These are phyloP conservation scores for Sebastes itinus DNA, from an alignment of 2,797 vertebrate species.

Conservation along the genomic window DNA sequence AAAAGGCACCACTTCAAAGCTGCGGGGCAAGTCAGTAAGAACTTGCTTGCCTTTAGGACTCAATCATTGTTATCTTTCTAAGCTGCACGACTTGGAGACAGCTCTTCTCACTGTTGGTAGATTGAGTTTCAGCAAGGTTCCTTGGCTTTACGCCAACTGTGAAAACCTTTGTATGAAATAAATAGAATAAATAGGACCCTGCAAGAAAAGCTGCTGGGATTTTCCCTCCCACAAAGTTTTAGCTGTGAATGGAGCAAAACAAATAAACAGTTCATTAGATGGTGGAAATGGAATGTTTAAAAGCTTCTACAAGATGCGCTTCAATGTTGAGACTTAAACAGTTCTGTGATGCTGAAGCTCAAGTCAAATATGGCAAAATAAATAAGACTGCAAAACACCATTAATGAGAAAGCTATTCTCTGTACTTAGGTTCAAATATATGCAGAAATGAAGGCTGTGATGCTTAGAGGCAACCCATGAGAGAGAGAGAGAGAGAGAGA, in stretches of 20 bases:
- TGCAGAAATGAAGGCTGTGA: not conserved
- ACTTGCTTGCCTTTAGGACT: conserved; percentile 34
- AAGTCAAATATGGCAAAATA: not conserved
- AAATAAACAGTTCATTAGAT: conserved; percentile 13
- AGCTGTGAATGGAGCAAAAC: not conserved
- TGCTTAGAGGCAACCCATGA: not conserved
- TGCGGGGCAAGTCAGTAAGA: conserved; percentile 10
- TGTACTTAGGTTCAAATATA: not conserved
- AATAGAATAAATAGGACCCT: not conserved
- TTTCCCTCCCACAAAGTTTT: not conserved
- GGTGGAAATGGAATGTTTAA: not conserved
- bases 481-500: not conserved
- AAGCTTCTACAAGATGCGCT: not conserved
- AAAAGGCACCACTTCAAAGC: conserved; percentile 29
- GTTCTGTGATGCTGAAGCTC: not conserved
- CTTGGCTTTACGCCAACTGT: not conserved
- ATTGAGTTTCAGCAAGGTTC: not conserved
- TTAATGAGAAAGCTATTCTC: conserved; percentile 7
- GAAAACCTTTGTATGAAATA: conserved; percentile 18
- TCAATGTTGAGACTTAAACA: not conserved
- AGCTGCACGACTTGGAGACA: conserved; percentile 15
- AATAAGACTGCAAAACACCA: not conserved
- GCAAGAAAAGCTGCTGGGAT: not conserved
- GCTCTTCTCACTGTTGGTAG: not conserved
- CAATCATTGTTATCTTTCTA: conserved; percentile 44